A percentile compares a stretch with the other conserved stretches of the same genome.
Conservation (phyloP, 92 coral and sea anemone genomes). For the Meandrina meandrites region DNA sequence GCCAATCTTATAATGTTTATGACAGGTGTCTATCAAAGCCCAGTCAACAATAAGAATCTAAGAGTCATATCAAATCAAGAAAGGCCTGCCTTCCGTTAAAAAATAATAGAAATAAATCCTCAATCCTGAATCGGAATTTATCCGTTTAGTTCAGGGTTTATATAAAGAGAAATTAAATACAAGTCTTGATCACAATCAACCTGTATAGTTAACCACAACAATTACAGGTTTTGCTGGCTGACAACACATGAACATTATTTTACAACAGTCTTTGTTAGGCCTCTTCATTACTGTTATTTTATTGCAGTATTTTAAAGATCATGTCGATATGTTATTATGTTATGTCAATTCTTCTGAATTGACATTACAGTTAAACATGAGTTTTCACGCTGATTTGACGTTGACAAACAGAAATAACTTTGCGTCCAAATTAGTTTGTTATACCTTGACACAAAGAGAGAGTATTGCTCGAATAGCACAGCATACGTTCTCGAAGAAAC, state of each 20-base stretch:
- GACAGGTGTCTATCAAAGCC: not conserved
- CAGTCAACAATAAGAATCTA: not conserved
- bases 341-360: not conserved
- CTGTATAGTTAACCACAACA: conserved; percentile 18
- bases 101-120: not conserved
- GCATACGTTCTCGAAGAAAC: not conserved
- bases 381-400: not conserved
- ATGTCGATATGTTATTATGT: too few species aligned
- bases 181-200: not conserved
- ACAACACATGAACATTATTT: not conserved
- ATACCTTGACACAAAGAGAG: not conserved
- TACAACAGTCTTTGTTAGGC: not conserved
- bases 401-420: not conserved
- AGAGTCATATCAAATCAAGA: not conserved
- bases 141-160: not conserved
- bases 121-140: not conserved
- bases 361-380: not conserved
- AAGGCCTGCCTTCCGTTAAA: not conserved
- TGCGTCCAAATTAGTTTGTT: not conserved
- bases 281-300: not conserved
- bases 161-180: not conserved
- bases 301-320: not conserved
- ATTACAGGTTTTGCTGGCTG: not conserved
- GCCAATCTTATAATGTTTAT: not conserved
- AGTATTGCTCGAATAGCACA: not conserved